Evolutionary conservation across 2,113 vertebrate genomes (phyloP).

Genomic region (Equus quagga): DNA sequence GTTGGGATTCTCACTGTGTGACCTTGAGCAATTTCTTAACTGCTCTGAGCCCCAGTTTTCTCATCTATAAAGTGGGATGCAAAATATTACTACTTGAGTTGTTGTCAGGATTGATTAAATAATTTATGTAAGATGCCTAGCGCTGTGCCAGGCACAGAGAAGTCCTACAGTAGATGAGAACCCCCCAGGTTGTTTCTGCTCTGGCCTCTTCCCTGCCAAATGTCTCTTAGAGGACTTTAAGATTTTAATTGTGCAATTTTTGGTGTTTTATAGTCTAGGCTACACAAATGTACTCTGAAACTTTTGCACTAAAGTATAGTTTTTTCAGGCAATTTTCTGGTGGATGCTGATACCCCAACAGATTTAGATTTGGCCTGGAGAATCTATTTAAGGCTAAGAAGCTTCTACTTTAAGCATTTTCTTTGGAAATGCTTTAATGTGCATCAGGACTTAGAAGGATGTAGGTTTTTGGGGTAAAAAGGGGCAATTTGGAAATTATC

Average conservation of each 20-base stretch:
- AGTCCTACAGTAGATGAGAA: not conserved
- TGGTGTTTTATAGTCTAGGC: constrained; percentile 28
- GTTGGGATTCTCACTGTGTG: not conserved
- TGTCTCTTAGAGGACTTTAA: constrained; percentile 31
- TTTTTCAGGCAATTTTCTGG: not conserved
- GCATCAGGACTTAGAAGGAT: not conserved
- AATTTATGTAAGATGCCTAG: not conserved
- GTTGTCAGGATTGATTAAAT: not conserved
- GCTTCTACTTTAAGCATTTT: not conserved
- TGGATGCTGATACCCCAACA: not conserved
- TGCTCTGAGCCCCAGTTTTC: constrained; percentile 23
- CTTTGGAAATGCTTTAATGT: constrained; percentile 20
- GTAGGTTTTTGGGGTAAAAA: not conserved
- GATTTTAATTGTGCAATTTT: constrained; percentile 43
- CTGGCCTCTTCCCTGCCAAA: not conserved
- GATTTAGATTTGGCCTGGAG: not conserved
- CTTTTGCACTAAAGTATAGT: constrained; percentile 1
- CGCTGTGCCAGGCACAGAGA: not conserved
- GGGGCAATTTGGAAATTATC: not conserved
- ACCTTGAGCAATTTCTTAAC: not conserved
- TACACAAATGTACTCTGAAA: constrained; percentile 27
- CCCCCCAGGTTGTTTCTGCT: not conserved
- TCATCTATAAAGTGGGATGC: not conserved
- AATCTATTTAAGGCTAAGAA: constrained; percentile 37
- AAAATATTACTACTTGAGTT: not conserved